These are phyloP conservation scores for Pao palembangensis DNA, from an alignment of 2,113 vertebrate genomes.

Conservation along the genomic window DNA sequence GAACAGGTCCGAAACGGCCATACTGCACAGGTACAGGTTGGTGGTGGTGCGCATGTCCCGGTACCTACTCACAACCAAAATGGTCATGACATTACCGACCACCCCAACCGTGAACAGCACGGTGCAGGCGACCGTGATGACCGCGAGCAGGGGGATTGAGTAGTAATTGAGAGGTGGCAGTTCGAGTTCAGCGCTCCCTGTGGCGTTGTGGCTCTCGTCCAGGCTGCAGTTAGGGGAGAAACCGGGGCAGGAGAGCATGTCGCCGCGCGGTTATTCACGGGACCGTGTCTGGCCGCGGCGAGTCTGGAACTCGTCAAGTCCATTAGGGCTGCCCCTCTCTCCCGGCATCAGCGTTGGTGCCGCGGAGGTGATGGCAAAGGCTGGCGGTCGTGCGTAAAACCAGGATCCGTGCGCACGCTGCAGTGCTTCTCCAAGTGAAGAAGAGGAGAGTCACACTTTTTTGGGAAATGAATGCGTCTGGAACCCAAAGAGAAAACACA, in stretches of 20 bases:
- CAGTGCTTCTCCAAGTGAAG: neutral
- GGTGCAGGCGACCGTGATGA: constrained; percentile 83
- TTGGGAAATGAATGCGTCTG: neutral
- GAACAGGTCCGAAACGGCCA: constrained; percentile 94
- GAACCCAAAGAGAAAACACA: neutral
- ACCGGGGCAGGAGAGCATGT: constrained; percentile 81
- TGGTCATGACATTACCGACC: constrained; percentile 89
- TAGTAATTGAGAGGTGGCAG: constrained; percentile 75
- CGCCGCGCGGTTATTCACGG: constrained; percentile 42
- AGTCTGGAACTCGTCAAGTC: constrained; percentile 40
- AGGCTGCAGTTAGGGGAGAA: constrained; percentile 72
- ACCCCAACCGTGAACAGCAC: constrained; percentile 86
- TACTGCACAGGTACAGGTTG: constrained; percentile 95
- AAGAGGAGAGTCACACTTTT: neutral
- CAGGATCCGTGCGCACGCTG: constrained; percentile 1
- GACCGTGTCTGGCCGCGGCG: constrained; percentile 36
- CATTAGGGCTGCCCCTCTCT: constrained; percentile 9
- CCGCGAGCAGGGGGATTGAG: constrained; percentile 84
- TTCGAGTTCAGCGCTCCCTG: constrained; percentile 21
- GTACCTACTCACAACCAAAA: constrained; percentile 88
- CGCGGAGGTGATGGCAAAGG: neutral
- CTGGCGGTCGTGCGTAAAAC: constrained; percentile 41
- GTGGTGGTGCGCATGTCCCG: constrained; percentile 94
- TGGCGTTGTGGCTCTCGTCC: constrained; percentile 60
- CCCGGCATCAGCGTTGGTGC: constrained; percentile 27